Evolutionary conservation across 2,888 invertebrate genomes (phyloP), one percentile per base, ranked within the genome.

Genomic region (Ypsolopha sequella): DNA sequence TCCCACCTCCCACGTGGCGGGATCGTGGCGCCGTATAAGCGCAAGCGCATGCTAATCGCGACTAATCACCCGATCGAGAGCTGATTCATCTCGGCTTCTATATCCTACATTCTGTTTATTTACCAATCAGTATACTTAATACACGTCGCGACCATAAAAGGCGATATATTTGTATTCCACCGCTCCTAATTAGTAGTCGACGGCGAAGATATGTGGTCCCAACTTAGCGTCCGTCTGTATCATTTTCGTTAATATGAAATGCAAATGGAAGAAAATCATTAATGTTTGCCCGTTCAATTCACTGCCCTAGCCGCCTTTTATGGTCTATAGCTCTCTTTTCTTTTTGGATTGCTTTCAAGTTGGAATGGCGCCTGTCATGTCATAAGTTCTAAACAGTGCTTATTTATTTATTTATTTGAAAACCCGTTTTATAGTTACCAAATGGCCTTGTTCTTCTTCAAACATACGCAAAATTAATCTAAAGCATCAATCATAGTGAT

Each of bases 81-180:
- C 81, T 84, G 82, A 86, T 81, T 82, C 84, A 84, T 76, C 77
- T 71, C 63, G 54, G 65, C 65, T 68, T 71, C 70, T 70, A 65
- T 61, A 75, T 78, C 70, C 74, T 74, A 70, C 75, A 72, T 69
- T 65, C 71, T 78, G 77, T 84, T 84, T 82, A 80, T 82, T 82
- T 80, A 81, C 75, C 77, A 80, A 84, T 82, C 79, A 80, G 75
- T 75, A 66, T 69, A 66, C 67, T 74, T 80, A 75, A 80, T 79
- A 67, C 76, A 64, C 62, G 62, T 62, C 69, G 73, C 67, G 67
- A 66, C 82, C 78, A 80, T 84, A 85, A 81, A 85, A 80, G 80
- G 80, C 70, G 74, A 76, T 80, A 74, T 80, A 81, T 85, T 84
- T 84, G 79, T 78, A 76, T 77, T 76, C 76, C 76, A 80, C 76